These are phyloP conservation scores for Agrenia bidenticulata DNA, from an alignment of 2,888 invertebrate genomes.

Conservation along the genomic window DNA sequence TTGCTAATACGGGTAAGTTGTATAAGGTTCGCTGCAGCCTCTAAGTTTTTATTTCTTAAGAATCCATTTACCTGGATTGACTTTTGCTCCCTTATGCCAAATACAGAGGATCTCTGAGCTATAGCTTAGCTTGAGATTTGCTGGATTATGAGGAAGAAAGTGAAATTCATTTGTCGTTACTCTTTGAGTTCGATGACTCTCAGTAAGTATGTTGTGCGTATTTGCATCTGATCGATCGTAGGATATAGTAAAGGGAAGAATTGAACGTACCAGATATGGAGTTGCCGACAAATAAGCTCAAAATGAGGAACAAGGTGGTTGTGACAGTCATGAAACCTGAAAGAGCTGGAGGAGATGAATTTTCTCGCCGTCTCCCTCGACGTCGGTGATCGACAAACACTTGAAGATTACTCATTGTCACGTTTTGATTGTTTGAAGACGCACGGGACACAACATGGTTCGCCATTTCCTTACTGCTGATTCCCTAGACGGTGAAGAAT, in stretches of 20 bases:
- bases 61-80: slow-evolving; percentile 4
- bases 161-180: too few species aligned
- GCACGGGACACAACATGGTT: background rate
- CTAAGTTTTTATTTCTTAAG: too few species aligned
- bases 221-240: background rate
- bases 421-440: slow-evolving; percentile 15
- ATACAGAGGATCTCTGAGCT: too few species aligned
- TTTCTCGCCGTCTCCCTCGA: slow-evolving; percentile 14
- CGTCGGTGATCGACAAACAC: slow-evolving; percentile 28
- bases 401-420: slow-evolving; percentile 29
- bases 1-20: too few species aligned
- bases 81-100: background rate
- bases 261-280: slow-evolving; percentile 45
- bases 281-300: slow-evolving; percentile 51
- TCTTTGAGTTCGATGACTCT: too few species aligned
- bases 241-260: background rate
- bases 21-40: too few species aligned
- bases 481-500: too few species aligned
- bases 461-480: background rate
- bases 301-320: slow-evolving; percentile 42
- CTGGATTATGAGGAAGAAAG: too few species aligned
- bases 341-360: slow-evolving; percentile 1
- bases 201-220: background rate
- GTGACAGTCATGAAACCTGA: slow-evolving; percentile 24
- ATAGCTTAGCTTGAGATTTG: too few species aligned